These are phyloP conservation scores for Aphodius sticticus DNA, from an alignment of 2,888 invertebrate species.

Conservation along the genomic window DNA sequence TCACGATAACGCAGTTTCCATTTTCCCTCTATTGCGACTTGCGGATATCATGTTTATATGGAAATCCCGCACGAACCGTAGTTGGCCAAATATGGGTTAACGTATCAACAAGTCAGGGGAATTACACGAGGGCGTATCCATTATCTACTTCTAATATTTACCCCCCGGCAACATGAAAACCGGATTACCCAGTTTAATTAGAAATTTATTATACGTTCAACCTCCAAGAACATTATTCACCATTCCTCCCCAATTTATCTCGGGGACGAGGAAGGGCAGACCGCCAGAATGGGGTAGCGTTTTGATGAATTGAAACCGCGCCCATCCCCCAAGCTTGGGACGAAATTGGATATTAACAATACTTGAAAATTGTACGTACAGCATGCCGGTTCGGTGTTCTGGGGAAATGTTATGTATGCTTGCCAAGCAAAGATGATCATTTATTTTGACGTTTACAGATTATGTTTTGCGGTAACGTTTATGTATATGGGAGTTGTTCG, in stretches of 20 bases:
- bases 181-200: background rate
- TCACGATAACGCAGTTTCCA: no score
- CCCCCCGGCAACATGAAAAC: background rate
- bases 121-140: background rate
- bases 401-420: background rate
- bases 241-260: background rate
- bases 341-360: constrained; percentile 4
- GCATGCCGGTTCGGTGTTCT: background rate
- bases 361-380: background rate
- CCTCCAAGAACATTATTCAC: background rate
- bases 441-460: background rate
- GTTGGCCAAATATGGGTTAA: background rate
- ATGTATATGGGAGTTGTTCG: background rate
- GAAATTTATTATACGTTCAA: background rate
- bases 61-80: background rate
- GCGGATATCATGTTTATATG: no score
- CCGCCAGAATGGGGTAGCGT: background rate
- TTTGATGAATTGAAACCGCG: background rate
- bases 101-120: background rate
- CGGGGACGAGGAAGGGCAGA: background rate
- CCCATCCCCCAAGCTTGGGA: background rate
- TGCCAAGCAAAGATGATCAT: background rate
- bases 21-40: background rate
- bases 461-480: background rate
- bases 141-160: constrained; percentile 4